These are phyloP conservation scores for Alethe castanea DNA, from an alignment of 2,113 vertebrate genomes.

Conservation along the genomic window DNA sequence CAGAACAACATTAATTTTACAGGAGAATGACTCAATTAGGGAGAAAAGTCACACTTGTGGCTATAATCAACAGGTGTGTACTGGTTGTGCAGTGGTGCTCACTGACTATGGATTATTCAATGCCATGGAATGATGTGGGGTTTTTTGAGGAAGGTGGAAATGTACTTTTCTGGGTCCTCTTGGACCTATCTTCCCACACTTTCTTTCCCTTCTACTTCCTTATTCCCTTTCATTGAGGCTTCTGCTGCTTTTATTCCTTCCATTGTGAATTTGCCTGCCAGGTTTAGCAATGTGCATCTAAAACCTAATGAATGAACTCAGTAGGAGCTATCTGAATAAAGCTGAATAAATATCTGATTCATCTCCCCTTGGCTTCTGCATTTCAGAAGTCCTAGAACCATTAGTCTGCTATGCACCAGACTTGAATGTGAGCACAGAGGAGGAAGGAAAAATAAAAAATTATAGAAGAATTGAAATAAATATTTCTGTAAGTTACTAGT, in stretches of 20 bases:
- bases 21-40: neutral
- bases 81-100: neutral
- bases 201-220: neutral
- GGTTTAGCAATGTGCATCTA: neutral
- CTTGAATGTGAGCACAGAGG: rapidly evolving
- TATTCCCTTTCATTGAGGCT: neutral
- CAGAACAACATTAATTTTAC: neutral
- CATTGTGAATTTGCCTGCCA: neutral
- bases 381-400: neutral
- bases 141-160: neutral
- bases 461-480: neutral
- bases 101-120: neutral
- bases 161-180: neutral
- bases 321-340: neutral
- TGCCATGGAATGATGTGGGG: rapidly evolving
- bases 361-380: neutral
- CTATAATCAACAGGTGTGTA: rapidly evolving
- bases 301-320: neutral
- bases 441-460: neutral
- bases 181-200: neutral
- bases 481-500: neutral
- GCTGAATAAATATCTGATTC: neutral
- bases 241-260: neutral
- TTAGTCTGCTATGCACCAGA: neutral
- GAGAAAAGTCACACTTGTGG: neutral